Percentiles rank a stretch among this genome's conserved stretches.
Conservation (phyloP, 2,888 invertebrate genomes). For the Melinopterus prodromus region DNA sequence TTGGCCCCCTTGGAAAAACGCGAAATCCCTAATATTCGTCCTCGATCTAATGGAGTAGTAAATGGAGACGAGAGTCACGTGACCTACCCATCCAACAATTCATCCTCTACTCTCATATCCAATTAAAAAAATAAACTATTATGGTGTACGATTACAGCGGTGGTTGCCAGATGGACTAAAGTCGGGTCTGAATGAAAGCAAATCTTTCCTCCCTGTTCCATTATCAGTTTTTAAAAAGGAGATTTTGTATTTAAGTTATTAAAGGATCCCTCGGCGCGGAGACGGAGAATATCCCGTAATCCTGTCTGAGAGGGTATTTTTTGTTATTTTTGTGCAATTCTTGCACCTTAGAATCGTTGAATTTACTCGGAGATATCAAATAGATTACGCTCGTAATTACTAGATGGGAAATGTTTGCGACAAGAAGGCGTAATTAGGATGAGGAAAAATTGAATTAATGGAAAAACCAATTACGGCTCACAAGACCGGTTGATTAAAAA, state of each 20-base stretch:
- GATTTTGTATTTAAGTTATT: conserved; percentile 4
- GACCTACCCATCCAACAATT: conserved; percentile 43
- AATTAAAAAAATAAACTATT: conserved; percentile 58
- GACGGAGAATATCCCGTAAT: background rate
- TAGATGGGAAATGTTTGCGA: conserved; percentile 4
- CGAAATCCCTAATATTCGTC: conserved; percentile 55
- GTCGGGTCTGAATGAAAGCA: background rate
- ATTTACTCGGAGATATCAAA: background rate
- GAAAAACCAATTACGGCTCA: background rate
- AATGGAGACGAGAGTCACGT: conserved; percentile 55
- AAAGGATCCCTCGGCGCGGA: background rate
- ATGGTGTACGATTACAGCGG: conserved; percentile 51
- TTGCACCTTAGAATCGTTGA: background rate
- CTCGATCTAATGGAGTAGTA: conserved; percentile 58
- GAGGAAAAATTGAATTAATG: background rate
- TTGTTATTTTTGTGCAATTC: background rate
- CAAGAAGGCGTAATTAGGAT: background rate
- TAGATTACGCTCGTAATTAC: background rate
- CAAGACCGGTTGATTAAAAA: background rate
- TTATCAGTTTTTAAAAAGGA: conserved; percentile 4
- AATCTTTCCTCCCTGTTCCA: background rate
- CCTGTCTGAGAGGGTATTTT: background rate
- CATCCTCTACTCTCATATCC: conserved; percentile 49
- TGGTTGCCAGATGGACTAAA: background rate
- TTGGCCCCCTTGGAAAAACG: conserved; percentile 33